Base-by-base conservation (phyloP, 2,888 invertebrate genomes). In the Campoletis raptor region DNA sequence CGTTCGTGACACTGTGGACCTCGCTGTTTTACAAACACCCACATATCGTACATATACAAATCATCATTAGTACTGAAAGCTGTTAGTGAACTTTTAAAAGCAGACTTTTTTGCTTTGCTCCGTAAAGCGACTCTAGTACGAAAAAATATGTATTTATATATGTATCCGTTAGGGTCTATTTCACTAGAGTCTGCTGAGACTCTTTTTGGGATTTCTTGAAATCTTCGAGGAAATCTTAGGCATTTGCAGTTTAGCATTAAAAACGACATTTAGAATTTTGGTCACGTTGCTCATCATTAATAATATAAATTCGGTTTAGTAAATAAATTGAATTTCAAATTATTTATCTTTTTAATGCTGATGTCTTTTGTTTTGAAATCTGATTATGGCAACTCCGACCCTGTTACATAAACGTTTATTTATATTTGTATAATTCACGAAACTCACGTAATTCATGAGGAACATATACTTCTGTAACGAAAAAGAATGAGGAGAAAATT, bases 31-130 rank as follows among this genome's bases (percentile, higher is more conserved):
- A 18, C 21, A 40, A 73, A 40, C 21, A 21, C 6, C 40, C 40
- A 54, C 57, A 67, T 42, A 67, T 37, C 67, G 73, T 54, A 12
- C n/a, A n/a, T n/a, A 21, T 40, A 36, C n/a, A 12, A 15, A 57
- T 54, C 40, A 21, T 40, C 54, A 57, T 73, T 54, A 57, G n/a
- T 40, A 73, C 54, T 15, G 12, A 37, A 73, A 54, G n/a, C n/a
- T 72, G 52, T 30, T 72, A 30, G n/a, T 40, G 40, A n/a, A 54
- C 54, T 57, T 57, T 73, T 24, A 21, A 24, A 73, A 37, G 24
- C 54, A n/a, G 18, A 5, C 36, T n/a, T 52, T 48, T 18, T 52
- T 37, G 21, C 37, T 40, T 52, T 6, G 15, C 8, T 6, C 37
- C 37, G 10, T 54, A 15, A 37, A 9, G 9, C 21, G 5, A n/a